These are phyloP conservation scores for Charadrius vociferus DNA, from an alignment of 2,113 vertebrate species.

Conservation along the genomic window DNA sequence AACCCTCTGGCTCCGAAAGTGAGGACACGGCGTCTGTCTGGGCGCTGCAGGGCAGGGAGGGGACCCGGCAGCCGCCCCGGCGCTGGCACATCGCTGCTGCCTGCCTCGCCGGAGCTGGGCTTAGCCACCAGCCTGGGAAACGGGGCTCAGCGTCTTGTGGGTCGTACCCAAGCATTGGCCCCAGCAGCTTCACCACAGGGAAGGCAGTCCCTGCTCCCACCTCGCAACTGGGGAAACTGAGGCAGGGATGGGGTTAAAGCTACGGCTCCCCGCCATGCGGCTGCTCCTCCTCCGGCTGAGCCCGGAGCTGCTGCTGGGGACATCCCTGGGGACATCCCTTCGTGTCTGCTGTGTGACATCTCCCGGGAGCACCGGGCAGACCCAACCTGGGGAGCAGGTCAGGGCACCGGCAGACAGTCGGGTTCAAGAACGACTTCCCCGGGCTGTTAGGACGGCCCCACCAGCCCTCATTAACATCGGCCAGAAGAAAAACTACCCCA, in stretches of 20 bases:
- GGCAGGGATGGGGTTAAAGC: not conserved
- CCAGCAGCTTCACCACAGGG: not conserved
- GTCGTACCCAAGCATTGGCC: no score
- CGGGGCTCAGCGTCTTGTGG: not conserved
- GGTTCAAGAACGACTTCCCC: not conserved
- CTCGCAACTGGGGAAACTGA: not conserved
- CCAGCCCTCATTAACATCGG: not conserved
- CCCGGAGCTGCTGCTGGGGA: not conserved
- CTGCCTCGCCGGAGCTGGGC: not conserved
- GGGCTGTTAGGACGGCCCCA: not conserved
- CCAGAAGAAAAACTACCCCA: not conserved
- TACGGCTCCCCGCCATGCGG: rapidly evolving
- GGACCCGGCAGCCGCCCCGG: rapidly evolving
- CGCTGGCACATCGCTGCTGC: not conserved
- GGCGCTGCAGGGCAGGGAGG: not conserved
- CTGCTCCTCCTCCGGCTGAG: not conserved
- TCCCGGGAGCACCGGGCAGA: not conserved
- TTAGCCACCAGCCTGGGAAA: not conserved
- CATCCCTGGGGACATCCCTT: not conserved
- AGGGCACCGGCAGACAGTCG: not conserved
- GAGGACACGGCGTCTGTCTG: rapidly evolving
- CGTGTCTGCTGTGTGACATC: not conserved
- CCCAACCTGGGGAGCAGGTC: slow-evolving; percentile 13
- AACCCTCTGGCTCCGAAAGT: not conserved
- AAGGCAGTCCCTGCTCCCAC: not conserved